These are phyloP conservation scores for Nesogale talazaci DNA, from an alignment of 2,113 vertebrate genomes.

Conservation along the genomic window DNA sequence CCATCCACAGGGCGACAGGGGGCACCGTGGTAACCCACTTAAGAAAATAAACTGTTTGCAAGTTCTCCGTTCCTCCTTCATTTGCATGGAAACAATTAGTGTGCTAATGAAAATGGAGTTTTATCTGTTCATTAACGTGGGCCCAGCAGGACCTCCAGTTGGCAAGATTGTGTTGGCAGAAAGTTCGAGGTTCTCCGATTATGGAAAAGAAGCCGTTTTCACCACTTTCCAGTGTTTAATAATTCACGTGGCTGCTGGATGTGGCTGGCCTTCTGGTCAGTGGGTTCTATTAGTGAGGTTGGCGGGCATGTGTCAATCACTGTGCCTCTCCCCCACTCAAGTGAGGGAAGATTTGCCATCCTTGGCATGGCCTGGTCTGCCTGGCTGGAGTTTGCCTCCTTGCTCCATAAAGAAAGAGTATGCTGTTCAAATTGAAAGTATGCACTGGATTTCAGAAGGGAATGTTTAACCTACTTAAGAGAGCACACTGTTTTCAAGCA, in stretches of 20 bases:
- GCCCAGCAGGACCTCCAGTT: constrained; percentile 73
- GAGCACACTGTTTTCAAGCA: constrained; percentile 39
- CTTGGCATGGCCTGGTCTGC: neutral
- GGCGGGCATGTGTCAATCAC: neutral
- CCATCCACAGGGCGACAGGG: neutral
- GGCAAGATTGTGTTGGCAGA: constrained; percentile 65
- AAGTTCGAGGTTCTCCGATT: constrained; percentile 8
- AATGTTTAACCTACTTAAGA: constrained; percentile 71
- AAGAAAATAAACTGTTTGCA: constrained; percentile 74
- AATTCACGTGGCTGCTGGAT: neutral
- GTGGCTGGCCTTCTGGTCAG: neutral
- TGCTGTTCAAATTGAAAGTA: constrained; percentile 65
- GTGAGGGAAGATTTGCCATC: neutral
- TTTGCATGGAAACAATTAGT: constrained; percentile 73
- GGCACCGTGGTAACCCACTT: constrained; percentile 70
- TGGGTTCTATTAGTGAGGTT: neutral
- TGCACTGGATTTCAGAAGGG: constrained; percentile 73
- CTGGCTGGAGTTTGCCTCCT: neutral
- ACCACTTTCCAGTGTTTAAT: neutral
- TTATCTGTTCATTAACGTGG: constrained; percentile 70
- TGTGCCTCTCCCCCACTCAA: neutral
- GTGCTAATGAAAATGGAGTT: constrained; percentile 77
- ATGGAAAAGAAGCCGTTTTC: neutral
- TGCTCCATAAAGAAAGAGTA: constrained; percentile 30
- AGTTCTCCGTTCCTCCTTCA: neutral